These are phyloP conservation scores for Dolichopus griseipennis DNA, from an alignment of 2,888 invertebrate species.

Conservation along the genomic window DNA sequence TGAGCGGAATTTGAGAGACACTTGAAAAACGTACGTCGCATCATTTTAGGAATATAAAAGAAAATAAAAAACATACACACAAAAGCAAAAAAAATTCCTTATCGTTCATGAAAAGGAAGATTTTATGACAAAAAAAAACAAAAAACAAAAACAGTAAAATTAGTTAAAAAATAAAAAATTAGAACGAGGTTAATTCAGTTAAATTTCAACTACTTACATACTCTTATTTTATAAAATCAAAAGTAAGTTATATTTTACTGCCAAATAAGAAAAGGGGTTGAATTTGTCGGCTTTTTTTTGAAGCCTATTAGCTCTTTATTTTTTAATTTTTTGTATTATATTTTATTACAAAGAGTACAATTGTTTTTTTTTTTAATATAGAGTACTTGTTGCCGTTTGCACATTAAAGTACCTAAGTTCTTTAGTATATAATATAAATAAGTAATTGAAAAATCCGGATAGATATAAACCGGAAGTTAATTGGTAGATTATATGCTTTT, in stretches of 20 bases:
- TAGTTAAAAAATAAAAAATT: neutral
- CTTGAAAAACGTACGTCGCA: neutral
- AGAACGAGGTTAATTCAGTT: conserved; percentile 3
- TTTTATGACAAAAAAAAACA: neutral
- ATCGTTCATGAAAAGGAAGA: too few relatives aligned
- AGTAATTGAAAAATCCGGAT: neutral
- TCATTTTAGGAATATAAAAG: neutral
- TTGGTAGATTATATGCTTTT: too few relatives aligned
- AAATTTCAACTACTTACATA: neutral
- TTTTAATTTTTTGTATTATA: too few relatives aligned
- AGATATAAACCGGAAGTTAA: neutral
- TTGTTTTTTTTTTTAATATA: neutral
- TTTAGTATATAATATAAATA: too few relatives aligned
- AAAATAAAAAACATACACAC: neutral
- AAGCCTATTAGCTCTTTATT: neutral
- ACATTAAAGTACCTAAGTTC: too few relatives aligned
- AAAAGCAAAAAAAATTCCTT: too few relatives aligned
- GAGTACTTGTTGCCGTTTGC: conserved; percentile 9
- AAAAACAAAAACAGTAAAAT: too few relatives aligned
- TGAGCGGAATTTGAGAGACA: neutral
- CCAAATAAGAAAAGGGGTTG: neutral
- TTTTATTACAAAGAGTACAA: too few relatives aligned
- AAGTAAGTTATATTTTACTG: neutral
- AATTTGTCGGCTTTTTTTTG: conserved; percentile 4
- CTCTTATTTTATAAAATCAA: neutral